Evolutionary conservation across 2,797 vertebrate genomes (phyloP).

Genomic region (Hoplostethus atlanticus): DNA sequence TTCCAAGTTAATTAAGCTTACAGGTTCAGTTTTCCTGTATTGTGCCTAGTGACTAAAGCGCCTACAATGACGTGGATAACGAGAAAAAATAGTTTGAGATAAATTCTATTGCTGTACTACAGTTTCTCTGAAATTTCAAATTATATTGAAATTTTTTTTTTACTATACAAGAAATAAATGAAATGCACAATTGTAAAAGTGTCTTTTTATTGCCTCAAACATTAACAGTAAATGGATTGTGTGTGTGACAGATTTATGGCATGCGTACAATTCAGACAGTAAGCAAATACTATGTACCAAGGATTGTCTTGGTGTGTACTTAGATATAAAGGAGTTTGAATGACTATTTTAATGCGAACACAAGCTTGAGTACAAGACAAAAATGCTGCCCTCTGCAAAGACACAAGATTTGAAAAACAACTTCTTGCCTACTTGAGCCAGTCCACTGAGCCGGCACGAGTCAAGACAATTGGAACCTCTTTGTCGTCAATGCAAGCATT

Average conservation of each 20-base stretch:
- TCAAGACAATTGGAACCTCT: constrained; percentile 27
- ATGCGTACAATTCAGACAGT: too few species aligned
- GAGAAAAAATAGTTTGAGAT: neutral
- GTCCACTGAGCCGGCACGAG: constrained; percentile 38
- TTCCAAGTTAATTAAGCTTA: neutral
- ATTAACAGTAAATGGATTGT: neutral
- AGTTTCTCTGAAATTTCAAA: neutral
- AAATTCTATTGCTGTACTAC: neutral
- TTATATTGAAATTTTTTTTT: constrained; percentile 1
- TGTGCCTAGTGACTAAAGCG: neutral
- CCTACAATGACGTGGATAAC: neutral
- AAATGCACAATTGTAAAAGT: constrained; percentile 7
- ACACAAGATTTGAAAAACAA: neutral
- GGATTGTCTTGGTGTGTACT: too few species aligned
- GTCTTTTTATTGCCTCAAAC: constrained; percentile 26
- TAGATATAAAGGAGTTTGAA: neutral
- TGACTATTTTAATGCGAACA: neutral
- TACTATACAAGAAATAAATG: constrained; percentile 23
- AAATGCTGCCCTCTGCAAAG: neutral
- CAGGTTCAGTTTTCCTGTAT: neutral
- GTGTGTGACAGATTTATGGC: neutral
- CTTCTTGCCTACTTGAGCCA: constrained; percentile 51
- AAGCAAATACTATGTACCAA: too few species aligned
- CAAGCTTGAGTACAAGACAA: neutral
- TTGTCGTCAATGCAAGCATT: constrained; percentile 48